Conservation (phyloP, 2,888 invertebrate genomes). For the Choristoneura rosaceana region DNA sequence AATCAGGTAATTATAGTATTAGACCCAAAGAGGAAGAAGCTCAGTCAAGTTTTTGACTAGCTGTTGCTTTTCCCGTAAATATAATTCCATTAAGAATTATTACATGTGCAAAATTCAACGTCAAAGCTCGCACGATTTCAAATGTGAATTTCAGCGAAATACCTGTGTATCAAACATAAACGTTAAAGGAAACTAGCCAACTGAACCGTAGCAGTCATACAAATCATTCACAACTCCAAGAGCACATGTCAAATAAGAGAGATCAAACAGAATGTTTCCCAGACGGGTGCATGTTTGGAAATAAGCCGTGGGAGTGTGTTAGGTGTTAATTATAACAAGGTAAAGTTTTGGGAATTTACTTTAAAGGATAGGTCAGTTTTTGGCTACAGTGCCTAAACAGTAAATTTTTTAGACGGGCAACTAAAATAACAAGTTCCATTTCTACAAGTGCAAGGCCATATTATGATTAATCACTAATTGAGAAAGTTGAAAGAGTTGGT, state of each 20-base stretch:
- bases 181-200: constrained; percentile 6
- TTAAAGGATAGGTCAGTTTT: constrained; percentile 30
- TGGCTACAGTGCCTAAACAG: not conserved
- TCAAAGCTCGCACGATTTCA: not conserved
- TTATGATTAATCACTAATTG: not conserved
- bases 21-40: too few relatives aligned
- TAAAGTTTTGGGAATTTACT: constrained; percentile 51
- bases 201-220: constrained; percentile 10
- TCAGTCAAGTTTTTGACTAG: too few relatives aligned
- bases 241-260: constrained; percentile 44
- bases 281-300: constrained; percentile 67
- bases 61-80: too few relatives aligned
- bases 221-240: constrained; percentile 14
- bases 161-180: constrained; percentile 3
- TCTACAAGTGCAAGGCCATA: not conserved
- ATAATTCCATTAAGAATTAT: too few relatives aligned
- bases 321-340: constrained; percentile 81
- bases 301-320: constrained; percentile 71
- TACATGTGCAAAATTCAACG: not conserved
- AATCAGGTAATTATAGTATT: too few relatives aligned
- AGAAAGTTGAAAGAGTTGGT: not conserved
- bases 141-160: not conserved
- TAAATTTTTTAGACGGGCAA: not conserved
- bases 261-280: constrained; percentile 70
- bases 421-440: not conserved